Percentiles rank a stretch among this genome's conserved stretches.
Evolutionary conservation across 2,113 vertebrate species (phyloP).

Genomic region (Grallaria varia): DNA sequence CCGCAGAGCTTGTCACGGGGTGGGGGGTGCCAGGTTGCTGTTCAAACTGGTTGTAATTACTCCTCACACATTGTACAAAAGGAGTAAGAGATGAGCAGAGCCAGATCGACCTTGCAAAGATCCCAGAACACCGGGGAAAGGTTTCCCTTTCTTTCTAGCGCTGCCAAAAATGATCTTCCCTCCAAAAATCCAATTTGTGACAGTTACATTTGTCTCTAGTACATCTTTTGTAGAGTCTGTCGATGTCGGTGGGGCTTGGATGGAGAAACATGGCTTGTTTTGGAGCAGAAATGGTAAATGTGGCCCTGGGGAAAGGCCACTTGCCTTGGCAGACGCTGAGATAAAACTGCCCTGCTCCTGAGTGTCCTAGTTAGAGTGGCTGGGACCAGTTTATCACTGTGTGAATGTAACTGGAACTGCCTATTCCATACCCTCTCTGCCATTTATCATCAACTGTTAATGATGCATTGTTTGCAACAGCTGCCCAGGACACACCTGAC

Average conservation of each 20-base stretch:
- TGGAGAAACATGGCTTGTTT: not conserved
- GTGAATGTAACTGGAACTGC: too few species aligned
- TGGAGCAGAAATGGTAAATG: not conserved
- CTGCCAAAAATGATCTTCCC: not conserved
- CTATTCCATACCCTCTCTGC: too few species aligned
- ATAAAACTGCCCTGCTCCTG: not conserved
- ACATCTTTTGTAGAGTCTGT: not conserved
- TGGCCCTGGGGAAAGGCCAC: not conserved
- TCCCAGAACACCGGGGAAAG: fast-evolving
- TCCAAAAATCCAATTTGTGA: not conserved
- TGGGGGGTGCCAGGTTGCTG: not conserved
- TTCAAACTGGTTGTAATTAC: not conserved
- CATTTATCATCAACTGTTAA: too few species aligned
- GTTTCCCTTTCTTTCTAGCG: not conserved
- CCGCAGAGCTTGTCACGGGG: not conserved
- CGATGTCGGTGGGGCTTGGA: fast-evolving
- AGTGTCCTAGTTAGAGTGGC: too few species aligned
- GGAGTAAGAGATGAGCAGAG: not conserved
- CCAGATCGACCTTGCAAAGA: not conserved
- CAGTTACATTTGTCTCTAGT: not conserved
- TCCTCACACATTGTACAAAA: not conserved
- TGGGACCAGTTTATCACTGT: too few species aligned
- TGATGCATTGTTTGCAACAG: too few species aligned
- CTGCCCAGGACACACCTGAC: too few species aligned
- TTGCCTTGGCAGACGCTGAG: not conserved